Evolutionary conservation across 2,888 invertebrate species (phyloP), one percentile per base, ranked within the genome.

Genomic region (Falcaria lacertinaria): DNA sequence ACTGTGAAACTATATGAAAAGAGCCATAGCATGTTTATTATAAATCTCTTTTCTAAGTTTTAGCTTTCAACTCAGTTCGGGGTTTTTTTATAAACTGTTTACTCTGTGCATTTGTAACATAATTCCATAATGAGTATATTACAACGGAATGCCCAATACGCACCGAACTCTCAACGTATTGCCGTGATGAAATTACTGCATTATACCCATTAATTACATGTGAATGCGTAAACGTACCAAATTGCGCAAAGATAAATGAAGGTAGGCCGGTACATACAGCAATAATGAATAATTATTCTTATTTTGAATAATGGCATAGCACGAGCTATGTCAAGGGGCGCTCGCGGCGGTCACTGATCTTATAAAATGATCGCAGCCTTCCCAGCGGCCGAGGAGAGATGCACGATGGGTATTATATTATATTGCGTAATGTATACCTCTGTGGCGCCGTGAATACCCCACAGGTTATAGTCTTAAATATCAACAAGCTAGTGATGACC

Each of bases 281-380:
- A 61, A 68, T 65, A 60, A 63, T 61, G 60, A 54, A 62, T 66
- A 66, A 71, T 73, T 63, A 69, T 74, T 65, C 54, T 69, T 59
- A 68, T 75, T 74, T 64, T 44, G 54, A 63, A 65, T 72, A 77
- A 77, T 72, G 63, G 60, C 53, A 50, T 43, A 50, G 46, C 47
- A 45, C 45, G 52, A 52, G 52, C 47, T 59, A 60, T 70, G 78
- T 70, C 76, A 69, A 64, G 54, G 52, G 60, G 57, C 43, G 74
- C 80, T 72, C 41, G 65, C 52, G 77, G 78, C 78, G 71, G 69
- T 74, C 65, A 65, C 64, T 74, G 78, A 64, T 73, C 76, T 74
- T 70, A 71, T 65, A 64, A 60, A 64, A 71, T 67, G 67, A 62
- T 66, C 60, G 58, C 55, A 55, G 61, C 43, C 56, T 58, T 50